Evolutionary conservation across 2,113 vertebrate genomes (phyloP).

Genomic region (Heteronetta atricapilla): DNA sequence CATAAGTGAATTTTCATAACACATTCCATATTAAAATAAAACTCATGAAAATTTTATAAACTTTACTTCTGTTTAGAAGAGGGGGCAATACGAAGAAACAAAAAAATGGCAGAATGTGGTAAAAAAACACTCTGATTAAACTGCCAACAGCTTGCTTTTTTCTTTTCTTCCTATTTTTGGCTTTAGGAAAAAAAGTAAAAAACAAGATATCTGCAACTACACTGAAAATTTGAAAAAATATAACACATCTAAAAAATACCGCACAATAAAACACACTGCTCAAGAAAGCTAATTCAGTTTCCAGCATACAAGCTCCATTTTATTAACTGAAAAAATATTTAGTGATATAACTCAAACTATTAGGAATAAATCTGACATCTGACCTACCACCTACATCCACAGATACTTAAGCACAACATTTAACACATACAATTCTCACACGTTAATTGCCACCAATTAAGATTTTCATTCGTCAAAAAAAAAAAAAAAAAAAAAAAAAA

Average conservation of each 20-base stretch:
- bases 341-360: not conserved
- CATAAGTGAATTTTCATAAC: not conserved
- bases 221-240: not conserved
- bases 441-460: not conserved
- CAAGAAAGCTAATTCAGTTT: slow-evolving; percentile 20
- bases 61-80: not conserved
- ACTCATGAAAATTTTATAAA: not conserved
- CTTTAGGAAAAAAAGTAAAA: not conserved
- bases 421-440: not conserved
- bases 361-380: not conserved
- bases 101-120: slow-evolving; percentile 8
- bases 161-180: slow-evolving; percentile 37
- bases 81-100: not conserved
- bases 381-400: not conserved
- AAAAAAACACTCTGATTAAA: slow-evolving; percentile 33
- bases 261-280: not conserved
- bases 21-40: not conserved
- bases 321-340: not conserved
- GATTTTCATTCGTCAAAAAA: not conserved
- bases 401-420: not conserved
- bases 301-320: not conserved
- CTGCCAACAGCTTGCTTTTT: slow-evolving; percentile 51
- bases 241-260: slow-evolving; percentile 32
- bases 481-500: accelerated
- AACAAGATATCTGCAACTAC: slow-evolving; percentile 39